Conservation (phyloP, 2,797 vertebrate species). For the Choloepus didactylus region DNA sequence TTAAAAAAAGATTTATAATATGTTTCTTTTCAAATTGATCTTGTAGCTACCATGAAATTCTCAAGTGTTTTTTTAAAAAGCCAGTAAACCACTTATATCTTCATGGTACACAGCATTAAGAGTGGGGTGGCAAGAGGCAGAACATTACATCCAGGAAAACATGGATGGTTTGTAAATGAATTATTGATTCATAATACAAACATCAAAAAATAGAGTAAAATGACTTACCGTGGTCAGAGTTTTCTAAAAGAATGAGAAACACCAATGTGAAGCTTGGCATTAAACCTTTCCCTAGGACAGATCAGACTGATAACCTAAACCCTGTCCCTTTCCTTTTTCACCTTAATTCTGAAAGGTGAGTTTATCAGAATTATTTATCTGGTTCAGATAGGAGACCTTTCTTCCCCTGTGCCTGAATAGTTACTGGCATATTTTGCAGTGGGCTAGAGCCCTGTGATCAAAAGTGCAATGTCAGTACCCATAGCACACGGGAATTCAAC, state of each 20-base stretch:
- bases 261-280: neutral
- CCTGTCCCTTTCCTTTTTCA: neutral
- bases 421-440: neutral
- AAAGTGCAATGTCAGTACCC: too few species aligned
- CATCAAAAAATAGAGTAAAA: conserved; percentile 16
- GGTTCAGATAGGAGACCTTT: neutral
- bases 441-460: neutral
- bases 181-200: neutral
- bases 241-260: neutral
- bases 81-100: neutral
- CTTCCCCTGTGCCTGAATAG: neutral
- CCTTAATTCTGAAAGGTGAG: neutral
- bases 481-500: neutral
- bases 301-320: neutral
- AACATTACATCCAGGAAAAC: neutral
- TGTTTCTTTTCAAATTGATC: conserved; percentile 49
- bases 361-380: neutral
- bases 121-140: neutral
- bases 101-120: neutral
- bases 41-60: neutral
- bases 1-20: conserved; percentile 34
- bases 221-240: neutral
- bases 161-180: neutral
- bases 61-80: neutral
- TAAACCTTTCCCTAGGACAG: neutral